Conservation (phyloP, 2,113 vertebrate genomes). For the Empidonax alnorum region DNA sequence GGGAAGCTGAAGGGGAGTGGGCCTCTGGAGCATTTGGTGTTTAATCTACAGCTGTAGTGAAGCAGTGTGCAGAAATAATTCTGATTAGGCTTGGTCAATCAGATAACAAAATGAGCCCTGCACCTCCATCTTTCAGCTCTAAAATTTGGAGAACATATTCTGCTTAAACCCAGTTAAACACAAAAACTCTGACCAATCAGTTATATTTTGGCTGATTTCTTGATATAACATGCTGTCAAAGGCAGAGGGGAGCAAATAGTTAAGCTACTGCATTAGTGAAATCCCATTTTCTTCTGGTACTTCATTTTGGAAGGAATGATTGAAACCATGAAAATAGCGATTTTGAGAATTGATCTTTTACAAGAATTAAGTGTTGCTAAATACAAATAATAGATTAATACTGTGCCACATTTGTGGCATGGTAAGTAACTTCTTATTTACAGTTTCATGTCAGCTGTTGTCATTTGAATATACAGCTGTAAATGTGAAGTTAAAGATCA, state of each 20-base stretch:
- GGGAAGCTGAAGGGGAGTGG: constrained; percentile 74
- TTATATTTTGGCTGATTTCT: constrained; percentile 21
- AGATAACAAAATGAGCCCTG: constrained; percentile 63
- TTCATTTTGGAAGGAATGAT: neutral
- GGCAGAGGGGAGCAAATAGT: neutral
- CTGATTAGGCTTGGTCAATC: constrained; percentile 87
- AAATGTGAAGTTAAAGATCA: neutral
- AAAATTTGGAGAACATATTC: neutral
- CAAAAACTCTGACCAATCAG: neutral
- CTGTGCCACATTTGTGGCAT: neutral
- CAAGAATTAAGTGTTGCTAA: neutral
- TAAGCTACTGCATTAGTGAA: neutral
- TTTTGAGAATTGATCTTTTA: constrained; percentile 3
- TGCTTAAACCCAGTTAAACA: constrained; percentile 17
- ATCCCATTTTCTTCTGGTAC: neutral
- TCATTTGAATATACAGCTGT: neutral
- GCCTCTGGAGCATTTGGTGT: constrained; percentile 69
- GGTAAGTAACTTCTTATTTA: neutral
- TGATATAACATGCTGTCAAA: neutral
- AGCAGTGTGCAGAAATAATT: constrained; percentile 91
- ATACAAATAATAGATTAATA: neutral
- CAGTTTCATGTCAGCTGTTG: neutral
- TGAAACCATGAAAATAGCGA: neutral
- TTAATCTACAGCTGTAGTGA: constrained; percentile 78
- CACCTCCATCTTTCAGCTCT: constrained; percentile 16